Percentiles rank a stretch among this genome's conserved stretches.
Evolutionary conservation across 2,888 invertebrate species (phyloP).

Genomic region (Saturnia pavonia): DNA sequence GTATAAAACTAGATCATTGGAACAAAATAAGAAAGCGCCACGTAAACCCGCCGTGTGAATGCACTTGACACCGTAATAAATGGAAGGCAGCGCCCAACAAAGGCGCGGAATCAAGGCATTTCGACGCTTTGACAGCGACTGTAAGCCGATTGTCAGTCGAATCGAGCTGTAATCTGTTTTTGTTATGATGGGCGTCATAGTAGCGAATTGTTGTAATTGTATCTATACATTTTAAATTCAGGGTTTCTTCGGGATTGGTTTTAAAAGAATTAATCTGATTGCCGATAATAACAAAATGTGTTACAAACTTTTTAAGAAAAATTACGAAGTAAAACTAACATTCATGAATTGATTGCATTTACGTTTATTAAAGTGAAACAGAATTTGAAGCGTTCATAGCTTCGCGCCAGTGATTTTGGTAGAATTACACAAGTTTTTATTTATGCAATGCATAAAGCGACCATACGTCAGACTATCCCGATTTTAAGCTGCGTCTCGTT

Average conservation of each 20-base stretch:
- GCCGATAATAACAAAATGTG: not conserved
- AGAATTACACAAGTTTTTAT: not conserved
- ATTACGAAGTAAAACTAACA: not conserved
- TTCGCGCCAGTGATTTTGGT: not conserved
- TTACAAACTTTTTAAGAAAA: not conserved
- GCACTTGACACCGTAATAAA: slow-evolving; percentile 73
- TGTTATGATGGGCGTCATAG: slow-evolving; percentile 40
- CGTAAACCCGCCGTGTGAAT: slow-evolving; percentile 58
- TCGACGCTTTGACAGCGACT: slow-evolving; percentile 45
- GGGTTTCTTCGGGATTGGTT: not conserved
- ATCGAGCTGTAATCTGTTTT: slow-evolving; percentile 51
- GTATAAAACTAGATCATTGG: slow-evolving; percentile 43
- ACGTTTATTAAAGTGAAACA: not conserved
- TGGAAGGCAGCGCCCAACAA: slow-evolving; percentile 55
- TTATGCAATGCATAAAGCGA: not conserved
- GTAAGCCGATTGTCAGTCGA: slow-evolving; percentile 55
- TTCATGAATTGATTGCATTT: no score
- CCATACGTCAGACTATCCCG: not conserved
- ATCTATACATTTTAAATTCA: slow-evolving; percentile 7
- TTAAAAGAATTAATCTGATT: slow-evolving; percentile 5
- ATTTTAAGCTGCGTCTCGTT: no score
- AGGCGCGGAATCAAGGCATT: slow-evolving; percentile 45
- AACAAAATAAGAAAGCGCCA: slow-evolving; percentile 60
- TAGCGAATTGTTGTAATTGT: slow-evolving; percentile 26
- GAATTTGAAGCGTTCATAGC: not conserved